Percentiles rank a stretch among this genome's conserved stretches.
Conservation (phyloP, 2,888 invertebrate genomes). For the Xanthostigma xanthostigma region DNA sequence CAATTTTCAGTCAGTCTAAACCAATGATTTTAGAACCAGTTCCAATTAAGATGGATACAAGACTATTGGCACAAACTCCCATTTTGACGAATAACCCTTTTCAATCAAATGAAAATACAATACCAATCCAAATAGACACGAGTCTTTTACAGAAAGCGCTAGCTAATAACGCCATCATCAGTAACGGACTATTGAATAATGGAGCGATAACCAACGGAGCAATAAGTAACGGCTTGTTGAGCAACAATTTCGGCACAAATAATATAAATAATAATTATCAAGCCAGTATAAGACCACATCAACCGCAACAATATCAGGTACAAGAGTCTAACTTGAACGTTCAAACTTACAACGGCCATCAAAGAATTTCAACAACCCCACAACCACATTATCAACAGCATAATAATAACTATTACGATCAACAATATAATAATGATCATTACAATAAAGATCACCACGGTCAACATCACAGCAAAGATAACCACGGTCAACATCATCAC, state of each 20-base stretch:
- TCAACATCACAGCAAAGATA: neutral
- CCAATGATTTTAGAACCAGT: neutral
- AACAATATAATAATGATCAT: neutral
- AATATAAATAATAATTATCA: too few relatives aligned
- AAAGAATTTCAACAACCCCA: neutral
- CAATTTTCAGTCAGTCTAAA: neutral
- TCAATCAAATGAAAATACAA: neutral
- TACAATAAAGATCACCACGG: neutral
- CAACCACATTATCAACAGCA: neutral
- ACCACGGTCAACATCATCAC: neutral
- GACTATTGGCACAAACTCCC: neutral
- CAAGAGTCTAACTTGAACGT: too few relatives aligned
- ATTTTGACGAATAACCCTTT: neutral
- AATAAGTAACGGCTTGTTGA: too few relatives aligned
- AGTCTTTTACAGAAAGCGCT: slow-evolving; percentile 2
- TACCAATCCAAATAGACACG: slow-evolving; percentile 2
- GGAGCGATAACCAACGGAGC: too few relatives aligned
- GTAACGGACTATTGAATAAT: too few relatives aligned
- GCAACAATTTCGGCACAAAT: too few relatives aligned
- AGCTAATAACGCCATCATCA: neutral
- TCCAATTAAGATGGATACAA: neutral
- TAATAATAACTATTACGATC: neutral
- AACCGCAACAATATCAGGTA: too few relatives aligned
- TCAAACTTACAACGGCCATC: neutral
- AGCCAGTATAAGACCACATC: too few relatives aligned